A percentile compares a stretch with the other conserved stretches of the same genome.
phyloP scores from a whole-genome alignment of 2,797 vertebrate genomes.

The Furcifer pardalis region DNA sequence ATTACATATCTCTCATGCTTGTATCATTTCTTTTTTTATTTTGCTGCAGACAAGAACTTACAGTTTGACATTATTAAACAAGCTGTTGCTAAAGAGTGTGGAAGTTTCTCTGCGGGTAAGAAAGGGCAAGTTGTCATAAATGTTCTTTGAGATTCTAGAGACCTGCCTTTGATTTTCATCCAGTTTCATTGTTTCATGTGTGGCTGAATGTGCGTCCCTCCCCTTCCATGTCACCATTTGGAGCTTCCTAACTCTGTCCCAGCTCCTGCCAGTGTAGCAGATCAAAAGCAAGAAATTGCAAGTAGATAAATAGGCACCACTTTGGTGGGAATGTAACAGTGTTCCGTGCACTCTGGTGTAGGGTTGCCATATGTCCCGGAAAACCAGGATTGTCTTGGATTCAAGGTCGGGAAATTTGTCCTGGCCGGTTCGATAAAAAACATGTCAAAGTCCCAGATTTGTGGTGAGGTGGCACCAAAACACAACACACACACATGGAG shows the following conservation, averaged over 20 bases:
- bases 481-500: no score
- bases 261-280: no score
- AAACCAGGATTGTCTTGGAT: no score
- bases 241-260: neutral
- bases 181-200: neutral
- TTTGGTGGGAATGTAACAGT: no score
- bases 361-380: no score
- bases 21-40: slow-evolving; percentile 20
- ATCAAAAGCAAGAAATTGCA: no score
- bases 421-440: no score
- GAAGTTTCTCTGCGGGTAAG: slow-evolving; percentile 86
- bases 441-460: no score
- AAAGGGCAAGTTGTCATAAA: neutral
- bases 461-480: no score
- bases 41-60: slow-evolving; percentile 82
- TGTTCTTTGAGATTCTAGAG: neutral
- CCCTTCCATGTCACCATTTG: slow-evolving; percentile 1
- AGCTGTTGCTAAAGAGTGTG: slow-evolving; percentile 81
- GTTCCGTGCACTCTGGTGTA: no score
- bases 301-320: no score
- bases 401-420: no score
- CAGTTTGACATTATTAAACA: slow-evolving; percentile 88
- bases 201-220: neutral
- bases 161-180: neutral
- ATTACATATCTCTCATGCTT: neutral